phyloP scores from a whole-genome alignment of 53 echinoderm and acorn worm species.

The Holothuria leucospilota region DNA sequence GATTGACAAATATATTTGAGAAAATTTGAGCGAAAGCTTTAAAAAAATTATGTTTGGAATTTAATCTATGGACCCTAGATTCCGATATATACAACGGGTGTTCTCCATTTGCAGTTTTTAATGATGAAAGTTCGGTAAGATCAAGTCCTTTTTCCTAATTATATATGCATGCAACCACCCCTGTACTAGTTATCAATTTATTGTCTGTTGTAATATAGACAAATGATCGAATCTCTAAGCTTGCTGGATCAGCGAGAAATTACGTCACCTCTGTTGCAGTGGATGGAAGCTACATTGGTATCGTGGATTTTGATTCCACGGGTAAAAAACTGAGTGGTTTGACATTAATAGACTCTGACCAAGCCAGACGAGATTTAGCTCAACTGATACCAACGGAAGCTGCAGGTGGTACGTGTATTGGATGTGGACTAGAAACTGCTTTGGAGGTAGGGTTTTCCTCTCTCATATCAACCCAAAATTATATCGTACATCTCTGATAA shows the following conservation, averaged over 20 bases:
- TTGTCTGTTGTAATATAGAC: neutral
- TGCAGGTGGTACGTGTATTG: conserved; percentile 14
- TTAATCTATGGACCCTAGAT: too few relatives aligned
- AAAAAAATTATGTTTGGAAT: too few relatives aligned
- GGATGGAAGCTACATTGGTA: conserved; percentile 30
- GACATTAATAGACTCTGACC: conserved; percentile 24
- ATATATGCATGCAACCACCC: too few relatives aligned
- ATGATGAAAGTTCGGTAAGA: too few relatives aligned
- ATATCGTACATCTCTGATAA: too few relatives aligned
- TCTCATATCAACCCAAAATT: too few relatives aligned
- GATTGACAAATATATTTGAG: too few relatives aligned
- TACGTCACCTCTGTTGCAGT: conserved; percentile 11
- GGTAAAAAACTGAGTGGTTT: neutral
- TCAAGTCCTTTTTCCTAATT: too few relatives aligned
- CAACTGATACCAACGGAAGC: neutral
- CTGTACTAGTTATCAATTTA: neutral
- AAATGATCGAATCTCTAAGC: neutral
- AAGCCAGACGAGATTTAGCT: neutral
- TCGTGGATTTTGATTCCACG: conserved; percentile 3
- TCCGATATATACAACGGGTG: too few relatives aligned
- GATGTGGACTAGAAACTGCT: conserved; percentile 23
- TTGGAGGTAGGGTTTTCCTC: neutral
- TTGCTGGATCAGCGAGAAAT: neutral
- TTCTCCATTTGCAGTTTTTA: too few relatives aligned
- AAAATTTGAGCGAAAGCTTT: too few relatives aligned